phyloP scores from a whole-genome alignment of 2,113 vertebrate species.

The Calyptommatus sinebrachiatus region DNA sequence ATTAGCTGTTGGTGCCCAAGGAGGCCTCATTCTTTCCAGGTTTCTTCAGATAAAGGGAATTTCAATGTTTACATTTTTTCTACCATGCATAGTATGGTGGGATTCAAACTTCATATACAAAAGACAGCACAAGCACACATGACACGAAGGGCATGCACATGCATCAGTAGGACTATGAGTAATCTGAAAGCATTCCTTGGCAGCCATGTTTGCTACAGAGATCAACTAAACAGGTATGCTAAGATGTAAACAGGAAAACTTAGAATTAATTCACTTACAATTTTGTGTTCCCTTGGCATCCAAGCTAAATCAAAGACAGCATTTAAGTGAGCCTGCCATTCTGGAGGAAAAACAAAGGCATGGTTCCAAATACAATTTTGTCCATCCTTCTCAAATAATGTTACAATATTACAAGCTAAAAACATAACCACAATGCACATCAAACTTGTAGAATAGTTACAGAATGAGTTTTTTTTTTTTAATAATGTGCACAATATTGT shows the following conservation, averaged over 20 bases:
- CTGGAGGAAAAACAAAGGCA: constrained; percentile 70
- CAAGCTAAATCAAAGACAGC: constrained; percentile 96
- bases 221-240: background rate
- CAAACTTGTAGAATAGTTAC: background rate
- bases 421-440: background rate
- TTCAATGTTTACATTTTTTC: too few species aligned
- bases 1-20: too few species aligned
- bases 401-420: background rate
- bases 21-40: too few species aligned
- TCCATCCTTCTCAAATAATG: too few species aligned
- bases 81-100: too few species aligned
- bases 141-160: too few species aligned
- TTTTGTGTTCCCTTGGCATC: constrained; percentile 86
- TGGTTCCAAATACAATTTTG: constrained; percentile 11
- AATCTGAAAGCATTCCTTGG: too few species aligned
- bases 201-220: too few species aligned
- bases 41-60: too few species aligned
- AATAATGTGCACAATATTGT: background rate
- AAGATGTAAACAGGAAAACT: constrained; percentile 9
- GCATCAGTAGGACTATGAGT: too few species aligned
- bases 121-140: too few species aligned
- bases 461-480: background rate
- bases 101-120: too few species aligned
- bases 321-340: constrained; percentile 94
- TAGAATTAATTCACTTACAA: constrained; percentile 76